phyloP scores from a whole-genome alignment of 2,888 invertebrate genomes.

The Cybosia mesomella region DNA sequence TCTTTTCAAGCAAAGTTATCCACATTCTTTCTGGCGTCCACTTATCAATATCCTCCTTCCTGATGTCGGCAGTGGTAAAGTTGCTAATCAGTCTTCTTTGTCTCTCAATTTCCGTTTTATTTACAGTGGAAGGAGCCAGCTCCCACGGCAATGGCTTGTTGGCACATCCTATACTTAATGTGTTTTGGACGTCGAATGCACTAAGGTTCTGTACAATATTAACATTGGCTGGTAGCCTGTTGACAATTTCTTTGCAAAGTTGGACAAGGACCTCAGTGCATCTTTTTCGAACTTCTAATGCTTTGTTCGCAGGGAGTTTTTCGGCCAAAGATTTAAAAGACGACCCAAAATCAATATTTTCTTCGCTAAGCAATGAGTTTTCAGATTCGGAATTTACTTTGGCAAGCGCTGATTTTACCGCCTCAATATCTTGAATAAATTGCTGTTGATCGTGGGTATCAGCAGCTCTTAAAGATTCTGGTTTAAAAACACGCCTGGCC shows the following conservation, averaged over 20 bases:
- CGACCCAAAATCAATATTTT: conserved; percentile 17
- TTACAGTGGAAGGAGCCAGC: conserved; percentile 18
- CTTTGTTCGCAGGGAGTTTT: conserved; percentile 17
- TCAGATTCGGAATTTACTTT: conserved; percentile 3
- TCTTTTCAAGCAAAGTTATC: conserved; percentile 14
- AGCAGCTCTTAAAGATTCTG: neutral
- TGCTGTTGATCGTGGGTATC: neutral
- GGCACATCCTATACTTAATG: conserved; percentile 11
- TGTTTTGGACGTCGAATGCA: conserved; percentile 7
- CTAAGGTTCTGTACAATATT: conserved; percentile 14
- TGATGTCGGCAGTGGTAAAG: conserved; percentile 19
- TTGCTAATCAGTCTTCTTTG: conserved; percentile 18
- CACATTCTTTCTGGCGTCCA: conserved; percentile 13
- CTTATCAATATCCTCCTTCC: conserved; percentile 8
- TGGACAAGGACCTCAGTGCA: conserved; percentile 16
- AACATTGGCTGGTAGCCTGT: conserved; percentile 15
- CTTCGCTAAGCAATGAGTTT: conserved; percentile 17
- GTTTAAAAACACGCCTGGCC: neutral
- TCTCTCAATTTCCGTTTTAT: conserved; percentile 20
- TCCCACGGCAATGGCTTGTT: conserved; percentile 17
- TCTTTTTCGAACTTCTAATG: conserved; percentile 17
- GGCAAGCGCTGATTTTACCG: neutral
- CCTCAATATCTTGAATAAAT: neutral
- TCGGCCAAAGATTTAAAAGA: conserved; percentile 17
- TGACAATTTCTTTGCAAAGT: conserved; percentile 15